Evolutionary conservation across 1,140 invertebrate species (phyloP).

Genomic region (Lineus longissimus): DNA sequence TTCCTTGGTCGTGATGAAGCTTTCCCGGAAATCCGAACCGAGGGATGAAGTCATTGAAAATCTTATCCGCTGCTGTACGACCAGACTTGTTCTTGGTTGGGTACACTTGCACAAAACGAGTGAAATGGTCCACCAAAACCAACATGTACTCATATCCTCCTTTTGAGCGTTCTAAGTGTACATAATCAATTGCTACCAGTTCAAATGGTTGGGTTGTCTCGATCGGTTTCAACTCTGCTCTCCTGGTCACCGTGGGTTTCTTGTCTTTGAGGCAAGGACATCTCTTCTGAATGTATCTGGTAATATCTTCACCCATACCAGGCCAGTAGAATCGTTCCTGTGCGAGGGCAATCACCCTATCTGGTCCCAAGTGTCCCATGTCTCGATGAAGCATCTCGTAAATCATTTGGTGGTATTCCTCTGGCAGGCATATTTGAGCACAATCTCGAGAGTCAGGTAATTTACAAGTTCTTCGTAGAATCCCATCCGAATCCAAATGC

Average conservation of each 20-base stretch:
- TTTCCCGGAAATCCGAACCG: slow-evolving; percentile 19
- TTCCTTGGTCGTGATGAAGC: slow-evolving; percentile 25
- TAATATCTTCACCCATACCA: slow-evolving; percentile 12
- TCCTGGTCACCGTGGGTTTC: no score
- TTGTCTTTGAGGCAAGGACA: slow-evolving; percentile 19
- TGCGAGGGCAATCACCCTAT: slow-evolving; percentile 16
- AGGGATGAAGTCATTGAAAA: slow-evolving; percentile 21
- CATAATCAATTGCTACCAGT: slow-evolving; percentile 16
- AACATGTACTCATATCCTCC: no score
- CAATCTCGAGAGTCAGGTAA: no score
- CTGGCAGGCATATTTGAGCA: slow-evolving; percentile 18
- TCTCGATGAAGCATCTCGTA: slow-evolving; percentile 14
- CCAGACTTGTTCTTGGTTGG: no score
- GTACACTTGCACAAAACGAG: no score
- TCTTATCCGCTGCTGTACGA: no score
- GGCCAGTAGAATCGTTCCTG: no score
- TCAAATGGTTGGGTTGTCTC: slow-evolving; percentile 16
- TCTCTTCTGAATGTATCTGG: slow-evolving; percentile 9
- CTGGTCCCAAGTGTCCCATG: slow-evolving; percentile 18
- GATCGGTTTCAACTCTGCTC: no score
- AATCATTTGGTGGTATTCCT: not conserved
- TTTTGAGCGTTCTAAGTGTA: slow-evolving; percentile 19
- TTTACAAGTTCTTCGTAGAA: slow-evolving; percentile 5
- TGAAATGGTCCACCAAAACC: no score
- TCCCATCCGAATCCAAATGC: not conserved